Evolutionary conservation across 1,140 invertebrate genomes (phyloP).

Genomic region (Lepidurus couesii): DNA sequence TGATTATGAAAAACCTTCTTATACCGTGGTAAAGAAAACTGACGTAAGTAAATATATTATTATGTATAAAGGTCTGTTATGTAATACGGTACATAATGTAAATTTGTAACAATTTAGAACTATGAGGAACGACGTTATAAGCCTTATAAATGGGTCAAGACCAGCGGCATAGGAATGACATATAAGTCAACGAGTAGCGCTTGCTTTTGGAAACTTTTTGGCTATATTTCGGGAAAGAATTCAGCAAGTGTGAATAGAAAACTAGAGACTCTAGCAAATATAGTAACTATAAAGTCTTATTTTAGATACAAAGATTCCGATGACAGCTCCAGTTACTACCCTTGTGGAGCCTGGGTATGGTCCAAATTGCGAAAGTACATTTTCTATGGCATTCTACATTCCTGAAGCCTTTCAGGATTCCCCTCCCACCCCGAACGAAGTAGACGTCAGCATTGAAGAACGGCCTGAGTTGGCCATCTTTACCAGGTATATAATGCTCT

Average conservation of each 20-base stretch:
- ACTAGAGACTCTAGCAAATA: no score
- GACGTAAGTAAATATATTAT: neutral
- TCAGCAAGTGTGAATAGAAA: neutral
- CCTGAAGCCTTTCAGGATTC: conserved; percentile 39
- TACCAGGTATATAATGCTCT: conserved; percentile 30
- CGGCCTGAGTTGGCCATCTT: conserved; percentile 31
- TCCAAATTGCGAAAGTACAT: conserved; percentile 44
- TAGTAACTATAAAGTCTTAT: no score
- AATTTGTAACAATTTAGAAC: neutral
- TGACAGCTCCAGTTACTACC: conserved; percentile 45
- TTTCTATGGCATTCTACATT: conserved; percentile 45
- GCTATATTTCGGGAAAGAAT: neutral
- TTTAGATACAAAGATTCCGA: conserved; percentile 41
- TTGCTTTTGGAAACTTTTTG: conserved; percentile 7
- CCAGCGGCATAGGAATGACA: neutral
- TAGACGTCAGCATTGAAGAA: conserved; percentile 42
- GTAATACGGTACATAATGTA: neutral
- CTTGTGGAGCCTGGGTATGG: conserved; percentile 43
- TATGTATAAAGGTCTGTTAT: neutral
- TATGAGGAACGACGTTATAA: neutral
- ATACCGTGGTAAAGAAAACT: neutral
- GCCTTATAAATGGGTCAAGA: neutral
- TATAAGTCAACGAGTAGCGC: neutral
- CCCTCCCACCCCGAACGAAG: conserved; percentile 41
- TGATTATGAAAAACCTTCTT: neutral